Percentiles rank a stretch among this genome's conserved stretches.
Evolutionary conservation across 2,797 vertebrate species (phyloP).

Genomic region (Sebastes trivittatus): DNA sequence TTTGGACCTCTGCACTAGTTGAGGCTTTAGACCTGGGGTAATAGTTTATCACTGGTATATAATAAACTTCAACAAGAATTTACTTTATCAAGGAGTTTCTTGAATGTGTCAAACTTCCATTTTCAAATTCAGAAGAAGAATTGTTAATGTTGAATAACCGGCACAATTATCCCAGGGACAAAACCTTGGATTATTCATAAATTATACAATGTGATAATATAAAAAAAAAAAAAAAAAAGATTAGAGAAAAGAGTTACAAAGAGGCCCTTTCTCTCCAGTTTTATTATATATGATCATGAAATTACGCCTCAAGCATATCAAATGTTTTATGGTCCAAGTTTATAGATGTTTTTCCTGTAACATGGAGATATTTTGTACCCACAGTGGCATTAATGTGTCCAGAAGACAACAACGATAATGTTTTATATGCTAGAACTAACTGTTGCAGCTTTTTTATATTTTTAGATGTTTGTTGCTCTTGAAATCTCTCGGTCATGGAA

Average conservation of each 20-base stretch:
- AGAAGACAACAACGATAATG: background rate
- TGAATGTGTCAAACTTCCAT: background rate
- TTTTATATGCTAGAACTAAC: conserved; percentile 11
- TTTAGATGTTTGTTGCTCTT: conserved; percentile 11
- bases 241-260: background rate
- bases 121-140: background rate
- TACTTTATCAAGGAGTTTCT: background rate
- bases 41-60: background rate
- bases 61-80: background rate
- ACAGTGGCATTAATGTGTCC: background rate
- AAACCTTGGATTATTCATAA: background rate
- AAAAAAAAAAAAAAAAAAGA: background rate
- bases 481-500: conserved; percentile 1
- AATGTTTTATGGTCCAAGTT: background rate
- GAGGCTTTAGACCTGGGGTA: background rate
- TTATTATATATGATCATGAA: background rate
- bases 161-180: background rate
- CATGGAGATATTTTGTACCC: background rate
- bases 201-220: background rate
- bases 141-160: background rate
- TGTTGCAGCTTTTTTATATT: conserved; percentile 7
- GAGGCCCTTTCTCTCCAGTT: background rate
- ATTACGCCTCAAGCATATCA: background rate
- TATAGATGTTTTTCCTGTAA: background rate
- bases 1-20: background rate